These are phyloP conservation scores for Orientallactaga sibirica DNA, from an alignment of 2,797 vertebrate species.

Conservation along the genomic window DNA sequence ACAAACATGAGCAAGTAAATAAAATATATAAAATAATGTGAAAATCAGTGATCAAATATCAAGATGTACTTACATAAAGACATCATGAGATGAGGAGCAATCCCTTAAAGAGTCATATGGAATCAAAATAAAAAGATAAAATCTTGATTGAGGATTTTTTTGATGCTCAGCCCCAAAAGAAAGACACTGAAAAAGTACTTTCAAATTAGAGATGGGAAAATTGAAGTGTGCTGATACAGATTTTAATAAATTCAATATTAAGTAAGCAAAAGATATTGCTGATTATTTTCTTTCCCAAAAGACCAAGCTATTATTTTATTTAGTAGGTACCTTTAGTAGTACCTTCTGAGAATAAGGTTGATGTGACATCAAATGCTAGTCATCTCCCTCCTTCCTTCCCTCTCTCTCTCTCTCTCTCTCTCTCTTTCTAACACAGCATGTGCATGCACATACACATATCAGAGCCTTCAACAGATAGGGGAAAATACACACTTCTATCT, in stretches of 20 bases:
- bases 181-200: neutral
- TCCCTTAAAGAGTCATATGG: neutral
- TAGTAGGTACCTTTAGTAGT: neutral
- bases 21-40: neutral
- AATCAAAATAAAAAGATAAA: neutral
- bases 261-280: neutral
- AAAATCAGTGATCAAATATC: neutral
- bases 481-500: neutral
- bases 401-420: neutral
- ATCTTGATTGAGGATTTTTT: neutral
- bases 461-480: neutral
- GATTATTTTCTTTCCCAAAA: neutral
- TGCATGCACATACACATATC: neutral
- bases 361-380: neutral
- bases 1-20: no score
- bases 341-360: neutral
- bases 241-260: neutral
- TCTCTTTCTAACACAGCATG: no score
- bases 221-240: neutral
- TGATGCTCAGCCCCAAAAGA: neutral
- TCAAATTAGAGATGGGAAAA: neutral
- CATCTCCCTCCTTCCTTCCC: no score
- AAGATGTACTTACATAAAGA: neutral
- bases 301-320: slow-evolving; percentile 6
- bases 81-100: neutral